A percentile compares a stretch with the other conserved stretches of the same genome.
Evolutionary conservation across 2,113 vertebrate species (phyloP).

Genomic region (Capreolus pygargus): DNA sequence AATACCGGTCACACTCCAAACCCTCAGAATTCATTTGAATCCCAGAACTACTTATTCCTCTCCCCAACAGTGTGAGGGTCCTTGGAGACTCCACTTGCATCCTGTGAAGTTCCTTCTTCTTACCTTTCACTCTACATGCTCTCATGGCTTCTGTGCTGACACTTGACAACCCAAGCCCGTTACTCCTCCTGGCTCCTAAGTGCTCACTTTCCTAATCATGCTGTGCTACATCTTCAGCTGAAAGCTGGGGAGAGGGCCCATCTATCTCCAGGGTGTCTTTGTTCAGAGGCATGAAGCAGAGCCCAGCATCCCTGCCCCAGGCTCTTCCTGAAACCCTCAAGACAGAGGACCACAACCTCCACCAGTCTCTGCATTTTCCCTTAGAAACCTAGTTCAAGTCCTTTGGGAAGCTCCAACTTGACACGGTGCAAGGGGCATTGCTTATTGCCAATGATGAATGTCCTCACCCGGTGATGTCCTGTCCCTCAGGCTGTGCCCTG

Average conservation of each 20-base stretch:
- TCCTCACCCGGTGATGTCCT: neutral
- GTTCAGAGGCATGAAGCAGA: neutral
- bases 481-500: neutral
- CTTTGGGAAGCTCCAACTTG: neutral
- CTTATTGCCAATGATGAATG: neutral
- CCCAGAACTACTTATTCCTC: neutral
- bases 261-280: neutral
- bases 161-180: neutral
- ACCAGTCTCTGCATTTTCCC: neutral
- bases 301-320: neutral
- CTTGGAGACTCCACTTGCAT: neutral
- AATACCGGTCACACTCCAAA: neutral
- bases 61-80: neutral
- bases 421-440: neutral
- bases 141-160: neutral
- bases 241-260: neutral
- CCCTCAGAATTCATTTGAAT: neutral
- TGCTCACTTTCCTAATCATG: neutral
- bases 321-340: neutral
- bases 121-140: neutral
- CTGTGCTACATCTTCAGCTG: neutral
- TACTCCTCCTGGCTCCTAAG: neutral
- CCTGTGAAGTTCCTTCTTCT: neutral
- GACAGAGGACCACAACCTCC: neutral
- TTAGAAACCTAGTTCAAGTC: neutral